phyloP scores from a whole-genome alignment of 2,797 vertebrate genomes.

The Megalops cyprinoides region DNA sequence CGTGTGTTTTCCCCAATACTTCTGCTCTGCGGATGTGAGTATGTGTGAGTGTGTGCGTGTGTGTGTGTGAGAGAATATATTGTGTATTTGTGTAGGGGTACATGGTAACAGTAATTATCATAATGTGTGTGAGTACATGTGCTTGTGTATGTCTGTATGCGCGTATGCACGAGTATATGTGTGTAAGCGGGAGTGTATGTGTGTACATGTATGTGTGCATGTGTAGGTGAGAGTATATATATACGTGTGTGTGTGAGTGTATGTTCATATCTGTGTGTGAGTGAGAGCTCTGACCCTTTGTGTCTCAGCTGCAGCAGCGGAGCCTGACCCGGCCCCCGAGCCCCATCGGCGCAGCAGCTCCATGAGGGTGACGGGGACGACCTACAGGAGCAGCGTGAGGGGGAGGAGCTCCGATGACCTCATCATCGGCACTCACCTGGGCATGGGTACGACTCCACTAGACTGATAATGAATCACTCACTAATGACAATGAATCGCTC shows the following conservation, averaged over 20 bases:
- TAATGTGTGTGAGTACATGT: conserved; percentile 11
- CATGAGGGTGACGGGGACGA: conserved; percentile 79
- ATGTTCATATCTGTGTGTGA: too few relatives aligned
- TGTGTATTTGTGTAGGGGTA: too few relatives aligned
- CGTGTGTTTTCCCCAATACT: conserved; percentile 17
- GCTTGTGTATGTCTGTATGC: conserved; percentile 52
- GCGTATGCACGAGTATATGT: neutral
- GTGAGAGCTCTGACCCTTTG: conserved; percentile 14
- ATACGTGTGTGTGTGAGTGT: neutral
- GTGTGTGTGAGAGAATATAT: neutral
- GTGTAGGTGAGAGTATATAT: neutral
- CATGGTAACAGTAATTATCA: too few relatives aligned
- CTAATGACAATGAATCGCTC: neutral
- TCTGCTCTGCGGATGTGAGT: neutral
- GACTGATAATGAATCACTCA: neutral
- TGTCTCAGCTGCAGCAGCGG: conserved; percentile 61
- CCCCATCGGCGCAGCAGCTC: conserved; percentile 86
- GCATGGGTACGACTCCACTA: conserved; percentile 67
- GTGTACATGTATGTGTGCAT: neutral
- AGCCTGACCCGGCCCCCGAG: conserved; percentile 77
- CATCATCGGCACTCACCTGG: conserved; percentile 79
- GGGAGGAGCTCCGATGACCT: conserved; percentile 80
- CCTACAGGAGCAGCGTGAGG: conserved; percentile 82
- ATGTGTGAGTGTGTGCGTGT: neutral
- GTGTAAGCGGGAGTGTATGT: neutral